A percentile compares a stretch with the other conserved stretches of the same genome.
Evolutionary conservation across 2,113 vertebrate species (phyloP).

Genomic region (Laticauda colubrina): DNA sequence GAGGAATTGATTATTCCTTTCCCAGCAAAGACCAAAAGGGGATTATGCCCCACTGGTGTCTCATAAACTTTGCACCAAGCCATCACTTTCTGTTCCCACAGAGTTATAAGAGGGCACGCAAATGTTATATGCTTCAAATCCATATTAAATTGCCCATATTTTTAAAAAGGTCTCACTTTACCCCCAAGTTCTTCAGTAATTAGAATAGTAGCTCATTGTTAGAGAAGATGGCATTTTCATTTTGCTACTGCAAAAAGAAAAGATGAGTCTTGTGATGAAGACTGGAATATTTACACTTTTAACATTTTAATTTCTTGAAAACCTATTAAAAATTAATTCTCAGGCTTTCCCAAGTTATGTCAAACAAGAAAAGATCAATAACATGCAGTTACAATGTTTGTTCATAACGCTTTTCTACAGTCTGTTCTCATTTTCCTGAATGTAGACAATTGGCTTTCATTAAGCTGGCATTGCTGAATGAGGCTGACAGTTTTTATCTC

Average conservation of each 20-base stretch:
- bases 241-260: slow-evolving; percentile 50
- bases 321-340: slow-evolving; percentile 27
- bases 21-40: slow-evolving; percentile 63
- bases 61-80: slow-evolving; percentile 73
- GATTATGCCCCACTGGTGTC: slow-evolving; percentile 70
- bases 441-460: neutral
- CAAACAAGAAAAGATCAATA: slow-evolving; percentile 42
- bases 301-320: slow-evolving; percentile 53
- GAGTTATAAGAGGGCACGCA: slow-evolving; percentile 51
- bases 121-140: slow-evolving; percentile 37
- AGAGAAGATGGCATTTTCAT: slow-evolving; percentile 46
- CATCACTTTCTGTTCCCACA: slow-evolving; percentile 66
- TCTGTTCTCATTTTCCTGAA: slow-evolving; percentile 8
- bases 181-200: slow-evolving; percentile 53
- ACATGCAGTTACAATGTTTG: neutral
- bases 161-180: slow-evolving; percentile 54
- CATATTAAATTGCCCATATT: slow-evolving; percentile 50
- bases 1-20: slow-evolving; percentile 61
- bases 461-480: neutral
- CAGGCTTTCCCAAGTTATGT: slow-evolving; percentile 49
- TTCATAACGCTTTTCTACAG: slow-evolving; percentile 19
- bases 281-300: slow-evolving; percentile 51
- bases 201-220: slow-evolving; percentile 24
- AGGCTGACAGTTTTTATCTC: neutral
- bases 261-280: slow-evolving; percentile 47